phyloP scores from a whole-genome alignment of 1,140 invertebrate species.

The Helicoverpa zea region DNA sequence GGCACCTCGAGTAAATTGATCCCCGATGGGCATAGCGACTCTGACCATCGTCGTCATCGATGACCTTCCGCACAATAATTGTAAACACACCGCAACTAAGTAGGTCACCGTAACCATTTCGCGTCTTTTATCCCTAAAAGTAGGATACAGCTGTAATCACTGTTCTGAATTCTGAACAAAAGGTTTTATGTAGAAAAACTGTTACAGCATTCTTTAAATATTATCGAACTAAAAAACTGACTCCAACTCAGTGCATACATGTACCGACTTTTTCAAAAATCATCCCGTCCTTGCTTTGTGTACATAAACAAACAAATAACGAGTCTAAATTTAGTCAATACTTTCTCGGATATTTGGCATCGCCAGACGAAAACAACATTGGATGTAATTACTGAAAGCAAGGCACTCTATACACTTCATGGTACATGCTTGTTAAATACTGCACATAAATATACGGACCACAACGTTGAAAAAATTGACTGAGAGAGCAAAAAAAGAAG shows the following conservation, averaged over 20 bases:
- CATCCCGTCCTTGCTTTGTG: slow-evolving; percentile 42
- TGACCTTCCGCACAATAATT: slow-evolving; percentile 25
- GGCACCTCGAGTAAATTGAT: slow-evolving; percentile 5
- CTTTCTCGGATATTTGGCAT: slow-evolving; percentile 54
- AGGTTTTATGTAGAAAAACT: slow-evolving; percentile 7
- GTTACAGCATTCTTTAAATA: slow-evolving; percentile 1
- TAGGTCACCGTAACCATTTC: slow-evolving; percentile 35
- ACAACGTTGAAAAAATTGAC: not conserved
- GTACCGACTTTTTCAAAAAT: not conserved
- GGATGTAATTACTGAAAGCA: slow-evolving; percentile 41
- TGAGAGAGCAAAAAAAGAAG: not conserved
- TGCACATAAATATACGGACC: not conserved
- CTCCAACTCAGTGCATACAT: slow-evolving; percentile 1
- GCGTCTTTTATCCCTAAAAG: slow-evolving; percentile 15
- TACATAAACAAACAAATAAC: slow-evolving; percentile 35
- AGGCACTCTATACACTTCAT: slow-evolving; percentile 32
- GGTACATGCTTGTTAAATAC: not conserved
- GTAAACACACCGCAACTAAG: slow-evolving; percentile 1
- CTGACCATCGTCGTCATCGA: not conserved
- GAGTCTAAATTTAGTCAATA: slow-evolving; percentile 53
- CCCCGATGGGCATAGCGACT: slow-evolving; percentile 1
- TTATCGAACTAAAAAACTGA: not conserved
- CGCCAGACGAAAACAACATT: slow-evolving; percentile 50
- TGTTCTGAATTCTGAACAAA: slow-evolving; percentile 42
- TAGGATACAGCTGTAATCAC: slow-evolving; percentile 47